Evolutionary conservation across 2,797 vertebrate genomes (phyloP).

Genomic region (Danio kyathit): DNA sequence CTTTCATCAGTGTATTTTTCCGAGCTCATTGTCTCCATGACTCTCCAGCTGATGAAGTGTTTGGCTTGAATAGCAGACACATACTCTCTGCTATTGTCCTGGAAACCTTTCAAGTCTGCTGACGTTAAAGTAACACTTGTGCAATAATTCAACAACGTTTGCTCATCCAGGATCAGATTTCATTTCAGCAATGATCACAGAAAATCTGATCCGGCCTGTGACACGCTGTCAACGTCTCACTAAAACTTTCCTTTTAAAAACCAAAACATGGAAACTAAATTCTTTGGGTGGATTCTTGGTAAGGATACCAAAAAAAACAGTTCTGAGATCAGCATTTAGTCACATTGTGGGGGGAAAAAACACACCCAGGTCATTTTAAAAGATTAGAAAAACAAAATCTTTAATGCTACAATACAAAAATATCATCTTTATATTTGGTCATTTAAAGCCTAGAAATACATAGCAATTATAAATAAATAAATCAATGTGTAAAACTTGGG

Average conservation of each 20-base stretch:
- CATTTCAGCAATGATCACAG: not conserved
- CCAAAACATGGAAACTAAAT: not conserved
- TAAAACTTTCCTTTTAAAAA: not conserved
- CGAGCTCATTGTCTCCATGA: conserved; percentile 5
- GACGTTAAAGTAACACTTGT: conserved; percentile 34
- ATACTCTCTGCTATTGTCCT: conserved; percentile 23
- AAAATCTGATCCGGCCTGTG: not conserved
- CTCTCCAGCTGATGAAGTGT: not conserved
- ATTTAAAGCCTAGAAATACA: not conserved
- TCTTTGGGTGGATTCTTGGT: not conserved
- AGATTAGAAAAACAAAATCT: not conserved
- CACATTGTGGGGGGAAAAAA: conserved; percentile 26
- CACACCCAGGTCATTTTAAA: not conserved
- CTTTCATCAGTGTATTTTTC: not conserved
- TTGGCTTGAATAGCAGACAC: conserved; percentile 12
- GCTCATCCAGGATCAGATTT: not conserved
- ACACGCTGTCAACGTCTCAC: not conserved
- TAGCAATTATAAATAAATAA: conserved; percentile 13
- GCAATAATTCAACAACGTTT: not conserved
- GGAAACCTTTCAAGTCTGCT: conserved; percentile 15
- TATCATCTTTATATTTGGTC: not conserved
- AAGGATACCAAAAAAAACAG: not conserved
- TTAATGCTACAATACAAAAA: conserved; percentile 35
- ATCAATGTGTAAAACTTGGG: not conserved
- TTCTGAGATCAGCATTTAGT: not conserved